Conservation (phyloP, 1,140 invertebrate species). For the Drosophila mauritiana region DNA sequence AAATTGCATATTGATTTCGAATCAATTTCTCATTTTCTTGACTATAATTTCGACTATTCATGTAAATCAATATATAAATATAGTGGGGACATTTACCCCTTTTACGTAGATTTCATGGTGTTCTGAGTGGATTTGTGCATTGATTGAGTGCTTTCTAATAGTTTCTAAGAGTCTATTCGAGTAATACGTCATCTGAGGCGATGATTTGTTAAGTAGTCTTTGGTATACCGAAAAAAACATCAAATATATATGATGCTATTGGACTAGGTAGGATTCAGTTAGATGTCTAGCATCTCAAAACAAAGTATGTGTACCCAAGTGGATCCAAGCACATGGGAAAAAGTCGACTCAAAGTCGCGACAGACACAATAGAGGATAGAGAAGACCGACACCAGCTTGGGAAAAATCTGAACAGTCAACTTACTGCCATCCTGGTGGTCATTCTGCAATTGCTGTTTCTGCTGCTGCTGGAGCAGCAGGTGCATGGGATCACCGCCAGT, state of each 20-base stretch:
- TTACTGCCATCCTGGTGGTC: slow-evolving; percentile 86
- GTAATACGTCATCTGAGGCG: slow-evolving; percentile 63
- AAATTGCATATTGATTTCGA: slow-evolving; percentile 40
- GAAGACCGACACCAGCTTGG: slow-evolving; percentile 31
- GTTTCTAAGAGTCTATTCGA: slow-evolving; percentile 75
- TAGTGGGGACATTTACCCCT: slow-evolving; percentile 22
- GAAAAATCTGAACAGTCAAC: slow-evolving; percentile 73
- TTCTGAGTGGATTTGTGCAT: slow-evolving; percentile 22
- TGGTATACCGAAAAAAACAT: slow-evolving; percentile 56
- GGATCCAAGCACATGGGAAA: slow-evolving; percentile 12
- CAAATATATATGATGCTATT: slow-evolving; percentile 28
- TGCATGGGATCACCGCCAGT: slow-evolving; percentile 86
- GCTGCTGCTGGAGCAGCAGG: slow-evolving; percentile 86
- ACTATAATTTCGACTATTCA: slow-evolving; percentile 46
- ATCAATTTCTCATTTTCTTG: slow-evolving; percentile 11
- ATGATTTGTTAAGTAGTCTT: slow-evolving; percentile 70
- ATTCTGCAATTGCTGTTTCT: slow-evolving; percentile 81
- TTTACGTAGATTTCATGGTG: slow-evolving; percentile 17
- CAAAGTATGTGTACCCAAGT: slow-evolving; percentile 22
- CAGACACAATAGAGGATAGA: slow-evolving; percentile 7
- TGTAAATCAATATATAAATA: slow-evolving; percentile 56
- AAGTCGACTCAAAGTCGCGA: not conserved
- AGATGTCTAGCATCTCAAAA: slow-evolving; percentile 37
- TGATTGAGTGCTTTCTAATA: slow-evolving; percentile 50
- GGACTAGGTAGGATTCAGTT: slow-evolving; percentile 64